A percentile compares a stretch with the other conserved stretches of the same genome.
Evolutionary conservation across 2,113 vertebrate species (phyloP).

Genomic region (Struthidea cinerea): DNA sequence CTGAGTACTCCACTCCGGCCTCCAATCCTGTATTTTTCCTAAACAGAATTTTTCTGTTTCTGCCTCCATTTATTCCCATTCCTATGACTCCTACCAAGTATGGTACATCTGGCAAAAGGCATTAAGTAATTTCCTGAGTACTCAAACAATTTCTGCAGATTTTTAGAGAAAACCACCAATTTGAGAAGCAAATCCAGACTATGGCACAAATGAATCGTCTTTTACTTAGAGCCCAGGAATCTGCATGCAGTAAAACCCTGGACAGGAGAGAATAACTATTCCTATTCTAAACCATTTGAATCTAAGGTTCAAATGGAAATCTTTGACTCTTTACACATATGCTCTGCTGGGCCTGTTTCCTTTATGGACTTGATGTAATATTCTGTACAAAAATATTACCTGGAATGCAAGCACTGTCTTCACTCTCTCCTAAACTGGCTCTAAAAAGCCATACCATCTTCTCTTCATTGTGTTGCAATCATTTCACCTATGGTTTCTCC

Average conservation of each 20-base stretch:
- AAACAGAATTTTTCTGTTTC: not conserved
- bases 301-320: not conserved
- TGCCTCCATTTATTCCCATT: not conserved
- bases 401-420: not conserved
- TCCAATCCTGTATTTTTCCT: not conserved
- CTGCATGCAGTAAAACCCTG: too few species aligned
- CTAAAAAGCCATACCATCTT: not conserved
- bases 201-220: not conserved
- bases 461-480: not conserved
- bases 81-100: not conserved
- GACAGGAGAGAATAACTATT: too few species aligned
- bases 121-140: not conserved
- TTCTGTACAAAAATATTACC: not conserved
- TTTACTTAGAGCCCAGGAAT: not conserved
- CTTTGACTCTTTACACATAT: not conserved
- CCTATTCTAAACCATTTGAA: too few species aligned
- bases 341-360: not conserved
- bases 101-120: not conserved
- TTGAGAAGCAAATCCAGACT: not conserved
- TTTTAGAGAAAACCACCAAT: not conserved
- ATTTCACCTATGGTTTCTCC: not conserved
- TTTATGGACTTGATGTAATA: not conserved
- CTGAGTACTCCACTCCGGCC: not conserved
- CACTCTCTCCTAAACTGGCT: not conserved
- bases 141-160: not conserved